phyloP scores from a whole-genome alignment of 2,888 invertebrate species.

The Margaritifera margaritifera region DNA sequence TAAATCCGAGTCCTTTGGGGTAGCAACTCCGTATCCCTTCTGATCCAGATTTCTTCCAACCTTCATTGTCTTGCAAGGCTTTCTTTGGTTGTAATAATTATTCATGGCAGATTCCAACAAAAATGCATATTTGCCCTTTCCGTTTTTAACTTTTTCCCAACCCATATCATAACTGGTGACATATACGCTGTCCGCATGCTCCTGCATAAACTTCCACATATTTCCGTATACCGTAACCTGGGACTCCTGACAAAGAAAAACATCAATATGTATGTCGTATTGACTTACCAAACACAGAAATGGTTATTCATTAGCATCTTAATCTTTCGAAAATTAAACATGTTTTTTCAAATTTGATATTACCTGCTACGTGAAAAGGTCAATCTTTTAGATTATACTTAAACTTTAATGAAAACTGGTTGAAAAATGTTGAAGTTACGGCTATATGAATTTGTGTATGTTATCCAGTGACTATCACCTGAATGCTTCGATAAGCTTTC shows the following conservation, averaged over 20 bases:
- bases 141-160: conserved; percentile 83
- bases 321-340: neutral
- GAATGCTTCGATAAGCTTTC: too few species aligned
- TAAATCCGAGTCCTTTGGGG: conserved; percentile 78
- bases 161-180: conserved; percentile 87
- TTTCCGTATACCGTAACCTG: conserved; percentile 88
- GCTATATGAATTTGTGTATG: too few species aligned
- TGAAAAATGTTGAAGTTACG: too few species aligned
- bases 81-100: conserved; percentile 88
- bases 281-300: neutral
- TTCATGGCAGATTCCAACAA: conserved; percentile 78
- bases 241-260: conserved; percentile 79
- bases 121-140: conserved; percentile 75
- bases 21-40: conserved; percentile 96
- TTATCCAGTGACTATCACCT: too few species aligned
- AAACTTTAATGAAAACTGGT: too few species aligned
- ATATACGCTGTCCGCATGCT: conserved; percentile 77
- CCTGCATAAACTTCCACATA: conserved; percentile 92
- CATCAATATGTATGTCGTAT: neutral
- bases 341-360: too few species aligned
- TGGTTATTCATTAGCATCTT: neutral
- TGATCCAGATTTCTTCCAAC: conserved; percentile 87
- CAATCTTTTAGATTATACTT: too few species aligned
- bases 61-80: conserved; percentile 78
- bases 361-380: too few species aligned